Evolutionary conservation across 2,888 invertebrate genomes (phyloP).

Genomic region (Eretmocerus hayati): DNA sequence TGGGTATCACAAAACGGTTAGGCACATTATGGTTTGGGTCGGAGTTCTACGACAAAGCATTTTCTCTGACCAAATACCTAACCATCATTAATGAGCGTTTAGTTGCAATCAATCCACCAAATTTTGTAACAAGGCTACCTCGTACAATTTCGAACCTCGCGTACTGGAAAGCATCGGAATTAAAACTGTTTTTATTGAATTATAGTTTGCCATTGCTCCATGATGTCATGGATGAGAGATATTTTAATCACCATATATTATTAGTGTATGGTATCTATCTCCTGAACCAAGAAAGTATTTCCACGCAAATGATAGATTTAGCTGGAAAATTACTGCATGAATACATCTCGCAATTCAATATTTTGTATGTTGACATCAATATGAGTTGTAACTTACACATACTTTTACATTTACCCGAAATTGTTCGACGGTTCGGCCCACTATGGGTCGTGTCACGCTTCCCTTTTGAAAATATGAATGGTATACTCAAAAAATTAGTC

Average conservation of each 20-base stretch:
- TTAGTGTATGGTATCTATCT: constrained; percentile 22
- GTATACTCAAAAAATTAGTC: too few relatives aligned
- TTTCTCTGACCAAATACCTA: constrained; percentile 1
- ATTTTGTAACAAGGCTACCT: constrained; percentile 14
- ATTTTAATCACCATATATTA: constrained; percentile 21
- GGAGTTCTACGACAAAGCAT: not conserved
- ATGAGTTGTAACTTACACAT: too few relatives aligned
- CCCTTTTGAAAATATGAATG: constrained; percentile 1
- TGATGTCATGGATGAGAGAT: too few relatives aligned
- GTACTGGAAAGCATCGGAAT: constrained; percentile 25
- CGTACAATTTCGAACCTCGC: constrained; percentile 16
- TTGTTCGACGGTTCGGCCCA: constrained; percentile 1
- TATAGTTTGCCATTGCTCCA: constrained; percentile 25
- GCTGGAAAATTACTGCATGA: too few relatives aligned
- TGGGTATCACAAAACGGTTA: constrained; percentile 19
- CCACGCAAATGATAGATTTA: too few relatives aligned
- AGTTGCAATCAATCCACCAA: constrained; percentile 16
- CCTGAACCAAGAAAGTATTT: constrained; percentile 9
- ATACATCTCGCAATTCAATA: too few relatives aligned
- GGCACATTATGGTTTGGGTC: constrained; percentile 17
- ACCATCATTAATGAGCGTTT: constrained; percentile 6
- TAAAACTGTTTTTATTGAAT: constrained; percentile 22
- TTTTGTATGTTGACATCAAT: too few relatives aligned
- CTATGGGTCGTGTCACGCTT: not conserved
- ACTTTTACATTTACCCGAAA: not conserved